Percentiles rank a stretch among this genome's conserved stretches.
phyloP scores from a whole-genome alignment of 1,140 invertebrate species.

The Rhagoletis zephyria region DNA sequence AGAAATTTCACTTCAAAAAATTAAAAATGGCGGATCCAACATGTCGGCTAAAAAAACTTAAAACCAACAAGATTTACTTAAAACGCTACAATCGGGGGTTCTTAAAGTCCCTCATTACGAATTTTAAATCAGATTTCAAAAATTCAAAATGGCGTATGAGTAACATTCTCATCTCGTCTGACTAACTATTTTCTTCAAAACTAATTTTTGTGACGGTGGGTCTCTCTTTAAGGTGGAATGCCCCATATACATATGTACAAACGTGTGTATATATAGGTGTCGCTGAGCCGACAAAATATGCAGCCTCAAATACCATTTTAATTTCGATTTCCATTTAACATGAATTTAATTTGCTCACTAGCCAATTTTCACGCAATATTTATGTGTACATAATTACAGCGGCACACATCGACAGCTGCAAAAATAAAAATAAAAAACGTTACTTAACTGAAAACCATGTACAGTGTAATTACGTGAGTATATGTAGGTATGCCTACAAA shows the following conservation, averaged over 20 bases:
- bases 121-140: no score
- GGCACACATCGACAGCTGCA: background rate
- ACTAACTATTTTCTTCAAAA: no score
- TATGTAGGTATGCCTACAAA: background rate
- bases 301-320: background rate
- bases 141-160: no score
- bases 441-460: background rate
- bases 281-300: background rate
- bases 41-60: no score
- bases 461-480: background rate
- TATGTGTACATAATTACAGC: background rate
- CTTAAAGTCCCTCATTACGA: no score
- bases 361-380: background rate
- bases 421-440: background rate
- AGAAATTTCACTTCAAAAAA: no score
- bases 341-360: slow-evolving; percentile 32
- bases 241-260: background rate
- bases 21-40: no score
- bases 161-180: no score
- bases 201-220: no score
- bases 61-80: no score
- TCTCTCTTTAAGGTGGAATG: no score
- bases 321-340: slow-evolving; percentile 34
- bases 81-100: no score
- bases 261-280: background rate